Evolutionary conservation across 2,797 vertebrate species (phyloP).

Genomic region (Enteromius afrohamiltoni): DNA sequence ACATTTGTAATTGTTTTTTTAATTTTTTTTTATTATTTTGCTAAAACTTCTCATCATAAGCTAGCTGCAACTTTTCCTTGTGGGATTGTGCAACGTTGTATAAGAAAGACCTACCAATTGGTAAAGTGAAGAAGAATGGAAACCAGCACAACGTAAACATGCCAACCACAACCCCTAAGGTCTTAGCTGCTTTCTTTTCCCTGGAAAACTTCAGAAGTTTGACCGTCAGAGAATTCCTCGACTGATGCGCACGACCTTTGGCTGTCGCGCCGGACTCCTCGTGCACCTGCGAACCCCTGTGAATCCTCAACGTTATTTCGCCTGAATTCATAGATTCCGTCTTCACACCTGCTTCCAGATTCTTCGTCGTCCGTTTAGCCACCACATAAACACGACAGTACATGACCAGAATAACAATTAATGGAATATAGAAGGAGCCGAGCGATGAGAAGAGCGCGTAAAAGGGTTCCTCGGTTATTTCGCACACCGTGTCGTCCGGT

Average conservation of each 20-base stretch:
- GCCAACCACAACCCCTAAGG: slow-evolving; percentile 59
- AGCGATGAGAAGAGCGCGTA: slow-evolving; percentile 62
- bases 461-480: slow-evolving; percentile 59
- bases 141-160: slow-evolving; percentile 61
- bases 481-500: slow-evolving; percentile 47
- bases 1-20: not conserved
- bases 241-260: slow-evolving; percentile 40
- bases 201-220: slow-evolving; percentile 54
- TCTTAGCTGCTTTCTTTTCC: slow-evolving; percentile 62
- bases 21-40: not conserved
- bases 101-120: slow-evolving; percentile 54
- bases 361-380: slow-evolving; percentile 56
- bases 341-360: slow-evolving; percentile 56
- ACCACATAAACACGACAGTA: slow-evolving; percentile 61
- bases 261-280: slow-evolving; percentile 29
- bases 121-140: slow-evolving; percentile 61
- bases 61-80: not conserved
- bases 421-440: slow-evolving; percentile 61
- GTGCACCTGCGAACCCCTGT: slow-evolving; percentile 50
- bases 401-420: slow-evolving; percentile 59
- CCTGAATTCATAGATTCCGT: slow-evolving; percentile 49
- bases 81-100: not conserved
- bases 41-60: not conserved
- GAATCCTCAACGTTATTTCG: slow-evolving; percentile 56
- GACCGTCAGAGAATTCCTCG: slow-evolving; percentile 42